These are phyloP conservation scores for Fistularia tabacaria DNA, from an alignment of 2,797 vertebrate genomes.

Conservation along the genomic window DNA sequence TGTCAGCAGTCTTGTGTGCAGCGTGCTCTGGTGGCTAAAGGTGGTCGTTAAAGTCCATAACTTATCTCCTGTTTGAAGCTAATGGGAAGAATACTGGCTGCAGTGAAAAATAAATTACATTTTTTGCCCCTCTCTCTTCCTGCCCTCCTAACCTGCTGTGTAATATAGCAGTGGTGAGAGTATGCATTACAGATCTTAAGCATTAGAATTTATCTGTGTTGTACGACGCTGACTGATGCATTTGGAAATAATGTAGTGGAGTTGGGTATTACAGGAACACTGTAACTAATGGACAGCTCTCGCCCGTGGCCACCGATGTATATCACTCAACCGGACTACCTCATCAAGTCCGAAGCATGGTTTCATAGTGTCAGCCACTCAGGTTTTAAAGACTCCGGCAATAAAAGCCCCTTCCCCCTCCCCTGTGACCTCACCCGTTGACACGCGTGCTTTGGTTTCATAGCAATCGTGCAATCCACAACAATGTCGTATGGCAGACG, in stretches of 20 bases:
- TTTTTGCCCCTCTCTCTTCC: conserved; percentile 66
- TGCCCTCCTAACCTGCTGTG: conserved; percentile 91
- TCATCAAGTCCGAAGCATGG: conserved; percentile 78
- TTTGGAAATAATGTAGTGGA: conserved; percentile 97
- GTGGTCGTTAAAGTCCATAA: conserved; percentile 82
- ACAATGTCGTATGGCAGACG: no score
- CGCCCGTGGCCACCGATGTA: conserved; percentile 86
- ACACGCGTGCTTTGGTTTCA: background rate
- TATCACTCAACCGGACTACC: conserved; percentile 87
- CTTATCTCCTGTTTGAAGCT: conserved; percentile 82
- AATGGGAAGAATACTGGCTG: conserved; percentile 92
- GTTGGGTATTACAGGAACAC: conserved; percentile 86
- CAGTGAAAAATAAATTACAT: conserved; percentile 92
- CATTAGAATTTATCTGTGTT: conserved; percentile 89
- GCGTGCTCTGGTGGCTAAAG: conserved; percentile 77
- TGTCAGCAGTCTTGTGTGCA: conserved; percentile 25
- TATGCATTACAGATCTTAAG: conserved; percentile 88
- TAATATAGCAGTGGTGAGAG: conserved; percentile 82
- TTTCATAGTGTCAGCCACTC: conserved; percentile 47
- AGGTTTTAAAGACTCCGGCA: conserved; percentile 39
- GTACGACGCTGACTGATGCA: conserved; percentile 92
- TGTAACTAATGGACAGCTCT: conserved; percentile 93
- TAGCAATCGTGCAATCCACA: no score
- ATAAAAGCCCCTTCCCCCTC: conserved; percentile 39
- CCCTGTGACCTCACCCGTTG: conserved; percentile 3